Conservation (phyloP, 2,888 invertebrate genomes). For the Ennomos erosarius region DNA sequence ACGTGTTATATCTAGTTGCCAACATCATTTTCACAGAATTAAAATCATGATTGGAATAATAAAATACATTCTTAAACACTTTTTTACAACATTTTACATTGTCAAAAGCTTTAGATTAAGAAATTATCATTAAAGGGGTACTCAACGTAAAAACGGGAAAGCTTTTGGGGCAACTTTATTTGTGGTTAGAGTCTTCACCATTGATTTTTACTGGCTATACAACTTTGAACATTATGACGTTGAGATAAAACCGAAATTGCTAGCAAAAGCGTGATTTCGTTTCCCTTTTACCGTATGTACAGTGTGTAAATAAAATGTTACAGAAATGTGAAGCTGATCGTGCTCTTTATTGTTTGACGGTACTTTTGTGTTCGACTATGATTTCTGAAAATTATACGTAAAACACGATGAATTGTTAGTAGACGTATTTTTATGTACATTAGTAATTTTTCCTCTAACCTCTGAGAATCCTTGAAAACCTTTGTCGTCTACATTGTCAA, state of each 20-base stretch:
- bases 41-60: too few relatives aligned
- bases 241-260: background rate
- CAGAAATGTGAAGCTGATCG: constrained; percentile 2
- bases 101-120: constrained; percentile 2
- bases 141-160: constrained; percentile 12
- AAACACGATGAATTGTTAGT: background rate
- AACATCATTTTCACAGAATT: too few relatives aligned
- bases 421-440: background rate
- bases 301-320: constrained; percentile 9
- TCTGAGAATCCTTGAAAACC: background rate
- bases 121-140: constrained; percentile 10
- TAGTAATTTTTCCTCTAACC: background rate
- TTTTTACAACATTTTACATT: background rate
- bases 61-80: too few relatives aligned
- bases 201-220: background rate
- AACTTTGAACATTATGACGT: background rate
- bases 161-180: constrained; percentile 5
- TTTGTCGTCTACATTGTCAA: too few relatives aligned
- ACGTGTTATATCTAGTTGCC: too few relatives aligned
- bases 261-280: background rate
- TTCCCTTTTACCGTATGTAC: constrained; percentile 11
- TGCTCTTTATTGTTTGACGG: constrained; percentile 11
- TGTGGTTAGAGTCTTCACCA: background rate
- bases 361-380: constrained; percentile 3
- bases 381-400: constrained; percentile 1